Evolutionary conservation across 2,888 invertebrate species (phyloP), one percentile per base, ranked within the genome.

Genomic region (Hypomecis punctinalis): DNA sequence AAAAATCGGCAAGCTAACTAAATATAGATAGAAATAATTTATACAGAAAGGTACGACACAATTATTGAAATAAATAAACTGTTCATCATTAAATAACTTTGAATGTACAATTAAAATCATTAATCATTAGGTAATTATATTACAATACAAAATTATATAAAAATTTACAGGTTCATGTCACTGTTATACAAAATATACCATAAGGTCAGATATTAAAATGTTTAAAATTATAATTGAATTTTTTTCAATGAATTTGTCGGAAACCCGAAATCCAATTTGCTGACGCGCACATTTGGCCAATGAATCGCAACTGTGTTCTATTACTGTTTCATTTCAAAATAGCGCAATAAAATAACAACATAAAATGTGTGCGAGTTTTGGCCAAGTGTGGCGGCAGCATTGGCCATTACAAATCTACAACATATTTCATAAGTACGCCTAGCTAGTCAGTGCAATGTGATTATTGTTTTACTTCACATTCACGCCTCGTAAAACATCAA

Each of bases 1-100:
- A 73, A 76, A 73, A 76, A 76, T 81, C 79, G 90, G 89, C 90
- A 91, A 90, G 89, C 84, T 80, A 82, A 80, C 56, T 56, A 78
- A 78, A 78, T 73, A 81, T 76, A 70, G 23, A 5, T 63, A 79
- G 72, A 78, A 75, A 77, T 77, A 78, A 78, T 75, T 77, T 86
- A 81, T 82, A 85, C 82, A 87, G 71, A 82, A 75, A 73, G 81
- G 79, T 82, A 82, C 78, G 77, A 82, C 78, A 76, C 81, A 77
- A 73, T 77, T 81, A 83, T 70, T 72, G 67, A 87, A 90, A 91
- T 90, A 86, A 84, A 81, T 81, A 83, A 80, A 78, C 77, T 73
- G 78, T 80, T 80, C 76, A 81, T 78, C 76, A 83, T 74, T 77
- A 82, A 83, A 80, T 73, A 78, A 75, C 77, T 69, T 78, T 83